Evolutionary conservation across 2,113 vertebrate species (phyloP), one percentile per base, ranked within the genome.

Genomic region (Marcusenius ussheri): DNA sequence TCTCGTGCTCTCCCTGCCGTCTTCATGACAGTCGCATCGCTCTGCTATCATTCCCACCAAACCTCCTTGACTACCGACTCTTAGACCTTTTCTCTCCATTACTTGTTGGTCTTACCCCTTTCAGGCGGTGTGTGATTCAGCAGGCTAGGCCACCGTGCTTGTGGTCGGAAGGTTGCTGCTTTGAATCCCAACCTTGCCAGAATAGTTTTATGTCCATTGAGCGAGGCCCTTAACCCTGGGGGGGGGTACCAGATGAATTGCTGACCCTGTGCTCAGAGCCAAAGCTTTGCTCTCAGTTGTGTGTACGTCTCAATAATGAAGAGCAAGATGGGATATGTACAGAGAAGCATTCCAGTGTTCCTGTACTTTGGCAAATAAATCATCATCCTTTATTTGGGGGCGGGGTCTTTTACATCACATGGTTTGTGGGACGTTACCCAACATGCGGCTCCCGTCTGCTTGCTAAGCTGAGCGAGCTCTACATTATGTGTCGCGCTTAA

Each of bases 401-500:
- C 2, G 9, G 62, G 62, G 62, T 3, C 27, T 70, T 66, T 31
- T 66, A 27, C 8, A 27, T 27, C 9, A 66, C 62, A 31, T 4
- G 27, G 27, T 35, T 31, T 74, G 13, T 74, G 27, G n/a, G 66
- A 15, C 39, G 3, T 42, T 42, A 42, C 35, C 35, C 86, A 90
- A 70, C 46, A 13, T 19, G 31, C 11, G 21, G 90, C 84, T 93
- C 92, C 35, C 91, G 91, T 93, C 93, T 92, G 89, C 70, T 90
- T 70, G 86, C 88, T 11, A 70, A 86, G 88, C 46, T 90, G 66
- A 21, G 56, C 66, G 45, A 92, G 86, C 91, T 89, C 74, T 89
- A 92, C 92, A 91, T 93, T 95, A 91, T 93, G 93, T 91, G 88
- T 90, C 62, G 90, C 92, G 92, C 93, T 93, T 94, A 94, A 93